phyloP scores from a whole-genome alignment of 37 sponge, comb jelly and placozoan species.

The Halichondria panicea region DNA sequence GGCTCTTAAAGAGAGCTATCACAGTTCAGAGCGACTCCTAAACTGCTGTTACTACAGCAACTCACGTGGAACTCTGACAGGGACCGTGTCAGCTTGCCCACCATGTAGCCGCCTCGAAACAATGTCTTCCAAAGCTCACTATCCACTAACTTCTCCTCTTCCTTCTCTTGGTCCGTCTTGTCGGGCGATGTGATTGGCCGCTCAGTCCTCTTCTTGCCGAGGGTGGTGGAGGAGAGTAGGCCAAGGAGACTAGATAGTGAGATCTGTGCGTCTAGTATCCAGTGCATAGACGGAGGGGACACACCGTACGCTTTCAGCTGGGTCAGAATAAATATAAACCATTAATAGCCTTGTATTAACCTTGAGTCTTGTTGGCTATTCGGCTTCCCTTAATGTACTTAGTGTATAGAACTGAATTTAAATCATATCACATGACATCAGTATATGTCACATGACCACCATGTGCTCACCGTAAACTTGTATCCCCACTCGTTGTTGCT shows the following conservation, averaged over 20 bases:
- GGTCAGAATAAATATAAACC: neutral
- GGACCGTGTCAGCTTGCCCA: slow-evolving; percentile 55
- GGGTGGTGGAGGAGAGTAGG: slow-evolving; percentile 34
- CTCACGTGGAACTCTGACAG: slow-evolving; percentile 71
- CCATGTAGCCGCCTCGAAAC: slow-evolving; percentile 86
- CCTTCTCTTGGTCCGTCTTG: slow-evolving; percentile 32
- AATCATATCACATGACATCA: neutral
- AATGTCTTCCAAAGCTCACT: slow-evolving; percentile 85
- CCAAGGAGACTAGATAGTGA: slow-evolving; percentile 69
- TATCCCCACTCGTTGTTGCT: slow-evolving; percentile 85
- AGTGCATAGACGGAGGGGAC: slow-evolving; percentile 31
- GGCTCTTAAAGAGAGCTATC: no score
- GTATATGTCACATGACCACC: neutral
- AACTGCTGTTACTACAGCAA: neutral
- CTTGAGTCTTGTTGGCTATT: no score
- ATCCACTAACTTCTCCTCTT: slow-evolving; percentile 42
- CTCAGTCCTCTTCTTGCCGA: slow-evolving; percentile 22
- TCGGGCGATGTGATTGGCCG: neutral
- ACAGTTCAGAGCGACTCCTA: neutral
- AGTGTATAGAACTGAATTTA: no score
- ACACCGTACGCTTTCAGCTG: slow-evolving; percentile 73
- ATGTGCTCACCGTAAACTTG: slow-evolving; percentile 77
- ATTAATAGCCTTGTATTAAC: no score
- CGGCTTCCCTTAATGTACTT: no score
- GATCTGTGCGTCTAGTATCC: slow-evolving; percentile 80